Base-by-base conservation (phyloP, 2,888 invertebrate species). In the Gastracanthus pulcherrimus region DNA sequence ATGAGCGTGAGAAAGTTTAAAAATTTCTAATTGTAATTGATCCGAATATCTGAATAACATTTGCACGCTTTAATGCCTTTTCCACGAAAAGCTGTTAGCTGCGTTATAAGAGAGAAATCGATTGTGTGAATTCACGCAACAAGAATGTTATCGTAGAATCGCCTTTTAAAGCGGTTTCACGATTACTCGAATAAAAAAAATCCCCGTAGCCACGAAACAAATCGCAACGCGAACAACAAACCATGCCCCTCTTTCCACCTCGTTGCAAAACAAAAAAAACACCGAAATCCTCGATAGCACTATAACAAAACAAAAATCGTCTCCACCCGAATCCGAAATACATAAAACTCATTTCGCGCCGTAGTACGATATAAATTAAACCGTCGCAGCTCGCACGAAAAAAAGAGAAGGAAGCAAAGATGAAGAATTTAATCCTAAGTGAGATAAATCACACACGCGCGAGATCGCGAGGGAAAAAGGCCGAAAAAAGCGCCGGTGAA, bases 351-450 rank as follows among this genome's bases (percentile, higher is more conserved):
- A 45, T 48, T 48, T 34, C 16, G 45, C n/a, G n/a, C 3, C 2
- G 23, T 23, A 38, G 51, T 48, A 64, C 48, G 64, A 45, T 74
- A 74, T 48, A 64, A 36, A 26, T 34, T 7, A n/a, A 48, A 2
- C 11, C 34, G 31, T 29, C 26, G 58, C 55, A 3, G 41, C 16
- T 38, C n/a, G 16, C 23, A 9, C 55, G 13, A 23, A 58, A 23
- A 58, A 34, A 45, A 23, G 41, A 58, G 38, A 34, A 62, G 16
- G 48, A 66, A 55, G 34, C 64, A 51, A 51, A 75, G 34, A 74
- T 62, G 45, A 74, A 29, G 51, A 75, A 51, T 75, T 75, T 62
- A 75, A 75, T 75, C 48, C 55, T 31, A 48, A 34, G 48, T 48
- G 66, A 66, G 55, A 76, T 76, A 66, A 76, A 76, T 76, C 76